Base-by-base conservation (phyloP, 2,797 vertebrate genomes). In the Aulostomus chinensis region DNA sequence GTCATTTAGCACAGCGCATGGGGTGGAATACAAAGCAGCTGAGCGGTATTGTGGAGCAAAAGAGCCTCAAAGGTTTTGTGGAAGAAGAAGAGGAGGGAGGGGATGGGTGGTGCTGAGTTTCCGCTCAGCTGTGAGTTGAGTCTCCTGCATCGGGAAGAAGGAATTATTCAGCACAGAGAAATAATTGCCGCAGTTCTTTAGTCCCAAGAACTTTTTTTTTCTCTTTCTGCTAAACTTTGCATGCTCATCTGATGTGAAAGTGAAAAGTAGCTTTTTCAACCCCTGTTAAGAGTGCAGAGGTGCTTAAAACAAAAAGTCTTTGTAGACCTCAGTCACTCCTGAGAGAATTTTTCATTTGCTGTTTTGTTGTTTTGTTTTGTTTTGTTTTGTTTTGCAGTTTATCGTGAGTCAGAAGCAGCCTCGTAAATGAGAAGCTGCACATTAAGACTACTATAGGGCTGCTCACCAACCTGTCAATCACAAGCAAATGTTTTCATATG, bases 11-110 rank as follows among this genome's bases (percentile, higher is more conserved):
- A 2, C n/a, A 0, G 32, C 5, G 31, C 10, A 1, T 22, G 5
- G 31, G 48, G 40, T 24, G 37, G 85, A 77, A 85, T 84, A 62
- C 72, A 62, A 79, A 86, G 62, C 52, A 76, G 68, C 51, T 51
- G 43, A 26, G 50, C 41, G 43, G 40, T 47, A 57, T 43, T 71
- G 63, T 58, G 56, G n/a, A n/a, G n/a, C n/a, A n/a, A n/a, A n/a
- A n/a, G 38, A 58, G 56, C 54, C 45, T 70, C 50, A 48, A 45
- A 63, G 42, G 53, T 66, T 65, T 54, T 51, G 47, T 52, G 30
- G 50, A 37, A 31, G 51, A 40, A 32, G 49, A 53, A 14, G 41
- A 50, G 4, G 13, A 31, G 15, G 37, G n/a, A 15, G n/a, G 5
- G 37, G 22, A 50, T 26, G 33, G 38, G 24, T n/a, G 41, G 47